Conservation (phyloP, 2,113 vertebrate genomes). For the Narcine bancroftii region DNA sequence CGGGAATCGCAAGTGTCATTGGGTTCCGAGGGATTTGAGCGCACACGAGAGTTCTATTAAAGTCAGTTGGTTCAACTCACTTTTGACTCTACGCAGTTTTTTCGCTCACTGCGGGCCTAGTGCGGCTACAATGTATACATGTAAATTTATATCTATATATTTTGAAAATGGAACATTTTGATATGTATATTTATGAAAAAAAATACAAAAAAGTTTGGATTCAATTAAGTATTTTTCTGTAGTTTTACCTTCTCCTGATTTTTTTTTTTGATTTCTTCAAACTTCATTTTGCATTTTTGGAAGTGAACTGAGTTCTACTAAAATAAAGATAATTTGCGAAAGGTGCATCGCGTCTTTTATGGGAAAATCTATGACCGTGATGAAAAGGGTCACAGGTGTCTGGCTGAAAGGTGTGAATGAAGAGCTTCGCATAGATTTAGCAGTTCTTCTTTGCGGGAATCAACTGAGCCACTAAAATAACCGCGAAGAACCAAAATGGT, state of each 20-base stretch:
- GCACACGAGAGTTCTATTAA: too few species aligned
- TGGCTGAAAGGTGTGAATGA: not conserved
- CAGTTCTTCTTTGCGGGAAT: not conserved
- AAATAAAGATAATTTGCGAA: not conserved
- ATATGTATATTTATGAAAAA: too few species aligned
- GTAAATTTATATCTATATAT: too few species aligned
- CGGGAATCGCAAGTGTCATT: too few species aligned
- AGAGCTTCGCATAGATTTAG: not conserved
- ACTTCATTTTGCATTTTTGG: not conserved
- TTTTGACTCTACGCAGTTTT: too few species aligned
- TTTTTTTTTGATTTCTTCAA: not conserved
- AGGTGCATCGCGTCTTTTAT: not conserved
- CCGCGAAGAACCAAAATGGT: not conserved
- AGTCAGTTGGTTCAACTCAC: too few species aligned
- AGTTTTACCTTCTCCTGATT: not conserved
- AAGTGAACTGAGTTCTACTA: not conserved
- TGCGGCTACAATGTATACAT: too few species aligned
- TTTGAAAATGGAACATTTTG: too few species aligned
- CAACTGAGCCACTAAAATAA: not conserved
- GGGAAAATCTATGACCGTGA: not conserved
- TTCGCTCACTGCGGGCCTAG: too few species aligned
- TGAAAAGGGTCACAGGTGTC: not conserved
- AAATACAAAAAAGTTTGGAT: too few species aligned
- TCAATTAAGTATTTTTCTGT: too few species aligned
- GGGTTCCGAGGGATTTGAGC: too few species aligned